Base-by-base conservation (phyloP, 2,888 invertebrate species). In the Ypsolopha sequella region DNA sequence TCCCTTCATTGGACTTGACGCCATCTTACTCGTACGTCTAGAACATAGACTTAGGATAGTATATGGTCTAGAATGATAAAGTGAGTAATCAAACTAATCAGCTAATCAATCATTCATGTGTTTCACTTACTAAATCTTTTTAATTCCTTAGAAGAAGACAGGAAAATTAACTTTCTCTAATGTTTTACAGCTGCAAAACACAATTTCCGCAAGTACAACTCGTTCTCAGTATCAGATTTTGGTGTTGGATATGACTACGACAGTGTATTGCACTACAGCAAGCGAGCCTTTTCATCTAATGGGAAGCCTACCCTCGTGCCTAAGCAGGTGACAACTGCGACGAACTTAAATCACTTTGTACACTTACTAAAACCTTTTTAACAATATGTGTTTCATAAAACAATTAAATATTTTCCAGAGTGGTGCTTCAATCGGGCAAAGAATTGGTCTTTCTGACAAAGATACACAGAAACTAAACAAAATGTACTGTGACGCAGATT, bases 181-280 rank as follows among this genome's bases (percentile, higher is more conserved):
- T 45, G 11, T 11, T 13, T 56, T 70, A 49, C 76, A 87, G 87
- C 70, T 55, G 77, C 81, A 38, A 72, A 75, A 51, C 82, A 87
- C 64, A 87, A 87, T 68, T 87, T 93, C 65, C 89, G 90, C 55
- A 93, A 93, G 70, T 92, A 92, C 68, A 88, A 90, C 53, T 80
- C 85, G 50, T 86, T 88, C 51, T 78, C 88, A 24, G 89, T 93
- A 41, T 89, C 91, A 6, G 91, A 91, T 68, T 92, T 90, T 63
- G 90, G 90, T 10, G 88, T 91, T 43, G 85, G 86, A 10, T 93
- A 93, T 64, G 93, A 93, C 76, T 93, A 93, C 64, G 88, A 88
- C 53, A 93, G 93, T 67, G 89, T 93, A 36, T 90, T 93, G 88
- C 93, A 93, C 68, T 93, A 93, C 64, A 90, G 91, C 58, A 86